A percentile compares a stretch with the other conserved stretches of the same genome.
These are phyloP conservation scores for Diplodus puntazzo DNA, from an alignment of 2,797 vertebrate species.

Conservation along the genomic window DNA sequence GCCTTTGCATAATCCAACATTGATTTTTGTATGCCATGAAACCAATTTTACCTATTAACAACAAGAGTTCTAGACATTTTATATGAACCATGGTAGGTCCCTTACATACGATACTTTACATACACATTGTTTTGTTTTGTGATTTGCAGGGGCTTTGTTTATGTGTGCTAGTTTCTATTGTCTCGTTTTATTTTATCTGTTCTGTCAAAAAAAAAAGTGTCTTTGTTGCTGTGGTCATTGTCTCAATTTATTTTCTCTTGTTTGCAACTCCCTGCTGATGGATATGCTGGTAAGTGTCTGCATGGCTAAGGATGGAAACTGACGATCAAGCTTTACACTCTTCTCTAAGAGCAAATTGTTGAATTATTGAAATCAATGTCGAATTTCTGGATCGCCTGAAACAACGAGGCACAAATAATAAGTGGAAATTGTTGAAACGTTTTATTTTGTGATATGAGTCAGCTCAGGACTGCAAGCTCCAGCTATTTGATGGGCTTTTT, in stretches of 20 bases:
- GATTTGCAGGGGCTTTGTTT: not conserved
- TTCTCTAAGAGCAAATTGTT: not conserved
- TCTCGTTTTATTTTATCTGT: not conserved
- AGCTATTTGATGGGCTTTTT: slow-evolving; percentile 1
- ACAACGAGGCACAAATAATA: not conserved
- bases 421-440: not conserved
- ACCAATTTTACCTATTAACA: not conserved
- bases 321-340: not conserved
- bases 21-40: not conserved
- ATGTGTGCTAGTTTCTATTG: not conserved
- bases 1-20: not conserved
- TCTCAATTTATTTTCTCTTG: slow-evolving; percentile 80
- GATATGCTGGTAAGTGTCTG: slow-evolving; percentile 90
- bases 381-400: not conserved
- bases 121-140: slow-evolving; percentile 10
- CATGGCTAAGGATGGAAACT: slow-evolving; percentile 46
- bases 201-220: slow-evolving; percentile 8
- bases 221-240: slow-evolving; percentile 36
- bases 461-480: not conserved
- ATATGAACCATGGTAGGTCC: not conserved
- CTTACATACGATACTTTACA: slow-evolving; percentile 14
- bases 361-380: not conserved
- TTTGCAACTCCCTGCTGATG: slow-evolving; percentile 88
- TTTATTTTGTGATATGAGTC: not conserved
- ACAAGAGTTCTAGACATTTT: not conserved